Evolutionary conservation across 2,888 invertebrate species (phyloP).

Genomic region (Nemoura dubitans): DNA sequence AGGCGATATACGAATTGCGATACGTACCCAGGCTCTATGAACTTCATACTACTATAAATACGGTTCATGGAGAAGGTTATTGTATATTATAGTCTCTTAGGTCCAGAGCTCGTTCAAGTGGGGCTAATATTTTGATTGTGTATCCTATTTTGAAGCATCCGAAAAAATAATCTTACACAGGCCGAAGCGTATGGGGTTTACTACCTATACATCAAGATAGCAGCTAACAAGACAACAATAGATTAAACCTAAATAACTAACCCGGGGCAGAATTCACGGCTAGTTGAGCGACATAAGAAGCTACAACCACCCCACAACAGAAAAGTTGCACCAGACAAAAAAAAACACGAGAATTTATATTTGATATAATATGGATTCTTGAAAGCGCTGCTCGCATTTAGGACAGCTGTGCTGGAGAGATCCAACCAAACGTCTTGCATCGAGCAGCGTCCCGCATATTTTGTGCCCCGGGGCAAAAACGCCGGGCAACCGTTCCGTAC

Average conservation of each 20-base stretch:
- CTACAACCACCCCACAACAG: not conserved
- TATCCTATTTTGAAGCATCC: not conserved
- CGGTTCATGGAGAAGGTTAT: no score
- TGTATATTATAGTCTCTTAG: no score
- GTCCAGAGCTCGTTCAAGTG: no score
- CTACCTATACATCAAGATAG: not conserved
- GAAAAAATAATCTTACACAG: not conserved
- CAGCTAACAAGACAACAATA: not conserved
- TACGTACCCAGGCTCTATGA: no score
- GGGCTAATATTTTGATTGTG: not conserved
- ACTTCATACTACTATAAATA: no score
- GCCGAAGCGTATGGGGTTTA: not conserved
- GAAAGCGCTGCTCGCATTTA: not conserved
- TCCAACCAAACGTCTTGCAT: not conserved
- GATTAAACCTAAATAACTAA: not conserved
- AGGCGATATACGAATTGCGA: no score
- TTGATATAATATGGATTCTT: not conserved
- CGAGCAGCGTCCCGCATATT: no score
- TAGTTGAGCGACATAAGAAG: not conserved
- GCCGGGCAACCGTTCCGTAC: not conserved
- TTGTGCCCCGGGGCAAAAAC: no score
- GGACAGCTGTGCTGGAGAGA: not conserved
- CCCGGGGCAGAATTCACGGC: constrained; percentile 20
- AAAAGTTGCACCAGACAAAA: not conserved
- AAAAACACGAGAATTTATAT: not conserved